phyloP scores from a whole-genome alignment of 2,113 vertebrate species.

The Rhineura floridana region DNA sequence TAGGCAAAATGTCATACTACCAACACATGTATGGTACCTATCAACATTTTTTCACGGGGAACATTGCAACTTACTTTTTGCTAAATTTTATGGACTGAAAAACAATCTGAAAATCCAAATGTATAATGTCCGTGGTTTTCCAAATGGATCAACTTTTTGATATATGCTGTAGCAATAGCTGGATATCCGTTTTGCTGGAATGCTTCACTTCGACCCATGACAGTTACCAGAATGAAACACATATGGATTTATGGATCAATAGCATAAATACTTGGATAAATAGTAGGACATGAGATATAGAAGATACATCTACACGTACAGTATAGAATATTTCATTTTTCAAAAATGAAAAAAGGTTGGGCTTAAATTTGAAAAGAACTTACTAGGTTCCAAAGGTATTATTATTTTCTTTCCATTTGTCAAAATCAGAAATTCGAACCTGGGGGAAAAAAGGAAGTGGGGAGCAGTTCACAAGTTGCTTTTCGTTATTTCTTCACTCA shows the following conservation, averaged over 20 bases:
- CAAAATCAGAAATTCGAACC: conserved; percentile 12
- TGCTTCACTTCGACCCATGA: conserved; percentile 24
- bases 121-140: conserved; percentile 2
- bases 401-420: conserved; percentile 10
- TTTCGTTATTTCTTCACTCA: conserved; percentile 6
- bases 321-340: conserved; percentile 10
- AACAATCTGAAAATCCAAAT: not conserved
- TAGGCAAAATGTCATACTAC: conserved; percentile 4
- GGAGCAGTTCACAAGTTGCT: not conserved
- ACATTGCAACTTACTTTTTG: conserved; percentile 5
- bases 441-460: not conserved
- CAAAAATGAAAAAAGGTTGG: not conserved
- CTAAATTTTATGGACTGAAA: conserved; percentile 7
- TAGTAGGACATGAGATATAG: conserved; percentile 14
- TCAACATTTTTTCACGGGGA: not conserved
- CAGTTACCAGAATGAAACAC: conserved; percentile 1
- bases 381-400: not conserved
- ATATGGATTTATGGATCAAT: conserved; percentile 20
- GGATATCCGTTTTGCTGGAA: conserved; percentile 41
- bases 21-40: conserved; percentile 15
- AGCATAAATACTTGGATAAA: conserved; percentile 26
- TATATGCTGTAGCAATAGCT: conserved; percentile 35
- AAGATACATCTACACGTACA: conserved; percentile 17
- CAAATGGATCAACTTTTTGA: conserved; percentile 22
- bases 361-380: not conserved